These are phyloP conservation scores for Coelopa frigida DNA, from an alignment of 1,140 invertebrate genomes.

Conservation along the genomic window DNA sequence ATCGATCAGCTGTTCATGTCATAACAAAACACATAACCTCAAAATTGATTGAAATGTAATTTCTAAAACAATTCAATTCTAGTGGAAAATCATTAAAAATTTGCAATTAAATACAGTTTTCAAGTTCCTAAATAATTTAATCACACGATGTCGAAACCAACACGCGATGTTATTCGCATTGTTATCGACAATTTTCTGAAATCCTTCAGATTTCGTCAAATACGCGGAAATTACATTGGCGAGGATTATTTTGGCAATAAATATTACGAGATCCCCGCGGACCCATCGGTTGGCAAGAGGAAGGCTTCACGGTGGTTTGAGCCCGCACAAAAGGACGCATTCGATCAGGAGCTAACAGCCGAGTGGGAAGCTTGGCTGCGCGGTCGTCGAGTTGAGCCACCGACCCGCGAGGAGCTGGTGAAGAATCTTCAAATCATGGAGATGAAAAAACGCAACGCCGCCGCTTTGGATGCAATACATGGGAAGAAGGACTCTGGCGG, in stretches of 20 bases:
- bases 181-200: slow-evolving; percentile 54
- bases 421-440: slow-evolving; percentile 62
- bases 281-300: slow-evolving; percentile 52
- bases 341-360: slow-evolving; percentile 64
- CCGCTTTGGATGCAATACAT: slow-evolving; percentile 52
- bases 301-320: slow-evolving; percentile 63
- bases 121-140: too few species aligned
- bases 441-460: slow-evolving; percentile 67
- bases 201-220: slow-evolving; percentile 51
- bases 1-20: too few species aligned
- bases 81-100: too few species aligned
- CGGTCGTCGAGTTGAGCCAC: slow-evolving; percentile 51
- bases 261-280: slow-evolving; percentile 68
- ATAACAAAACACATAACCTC: too few species aligned
- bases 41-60: too few species aligned
- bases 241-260: slow-evolving; percentile 72
- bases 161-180: slow-evolving; percentile 43
- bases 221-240: slow-evolving; percentile 52
- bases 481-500: slow-evolving; percentile 38
- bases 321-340: slow-evolving; percentile 53
- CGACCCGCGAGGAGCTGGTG: slow-evolving; percentile 63
- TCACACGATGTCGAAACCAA: slow-evolving; percentile 39
- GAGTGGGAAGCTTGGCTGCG: slow-evolving; percentile 83
- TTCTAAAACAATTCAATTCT: too few species aligned
- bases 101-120: too few species aligned